Conservation (phyloP, 1,140 invertebrate genomes). For the Calliphora vicina region DNA sequence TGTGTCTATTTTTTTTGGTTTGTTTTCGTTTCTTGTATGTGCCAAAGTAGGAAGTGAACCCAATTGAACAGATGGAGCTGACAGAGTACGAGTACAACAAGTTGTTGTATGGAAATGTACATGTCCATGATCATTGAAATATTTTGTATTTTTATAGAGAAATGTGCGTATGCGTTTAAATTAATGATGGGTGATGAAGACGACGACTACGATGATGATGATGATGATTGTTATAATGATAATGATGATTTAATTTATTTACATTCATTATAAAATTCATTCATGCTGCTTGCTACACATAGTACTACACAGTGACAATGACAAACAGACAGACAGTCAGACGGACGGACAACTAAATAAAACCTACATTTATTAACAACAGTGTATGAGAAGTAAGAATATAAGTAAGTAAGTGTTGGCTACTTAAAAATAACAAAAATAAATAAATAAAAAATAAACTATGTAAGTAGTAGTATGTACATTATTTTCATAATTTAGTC, state of each 20-base stretch:
- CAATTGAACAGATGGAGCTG: conserved; percentile 17
- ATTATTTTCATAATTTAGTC: conserved; percentile 25
- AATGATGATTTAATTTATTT: conserved; percentile 2
- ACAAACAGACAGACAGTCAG: background rate
- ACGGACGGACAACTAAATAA: too few species aligned
- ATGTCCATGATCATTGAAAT: conserved; percentile 26
- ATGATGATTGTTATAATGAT: background rate
- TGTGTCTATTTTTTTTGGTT: background rate
- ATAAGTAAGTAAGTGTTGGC: background rate
- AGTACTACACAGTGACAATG: background rate
- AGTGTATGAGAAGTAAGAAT: too few species aligned
- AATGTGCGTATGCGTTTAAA: conserved; percentile 18
- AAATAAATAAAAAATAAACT: background rate
- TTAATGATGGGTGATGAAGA: conserved; percentile 20
- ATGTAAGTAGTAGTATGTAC: background rate
- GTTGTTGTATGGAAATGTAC: background rate
- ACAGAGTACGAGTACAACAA: conserved; percentile 4
- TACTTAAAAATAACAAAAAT: conserved; percentile 7
- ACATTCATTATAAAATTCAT: background rate
- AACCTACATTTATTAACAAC: conserved; percentile 20
- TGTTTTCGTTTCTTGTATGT: background rate
- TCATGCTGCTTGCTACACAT: background rate
- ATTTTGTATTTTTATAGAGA: background rate
- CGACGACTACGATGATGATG: background rate
- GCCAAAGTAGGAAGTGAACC: conserved; percentile 30